These are phyloP conservation scores for Calcarius ornatus DNA, from an alignment of 2,113 vertebrate species.

Conservation along the genomic window DNA sequence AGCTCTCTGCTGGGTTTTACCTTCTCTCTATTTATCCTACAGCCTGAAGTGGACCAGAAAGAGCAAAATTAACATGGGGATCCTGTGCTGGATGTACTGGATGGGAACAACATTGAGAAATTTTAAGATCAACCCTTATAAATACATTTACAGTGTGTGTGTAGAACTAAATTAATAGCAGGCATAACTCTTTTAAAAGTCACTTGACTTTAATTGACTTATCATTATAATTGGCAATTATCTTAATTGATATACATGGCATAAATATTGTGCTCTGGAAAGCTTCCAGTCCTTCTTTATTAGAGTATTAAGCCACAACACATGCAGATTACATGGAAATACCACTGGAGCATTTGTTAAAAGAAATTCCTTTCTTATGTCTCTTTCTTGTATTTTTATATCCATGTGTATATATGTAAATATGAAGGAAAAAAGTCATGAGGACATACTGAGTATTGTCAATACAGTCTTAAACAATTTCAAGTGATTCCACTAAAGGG, in stretches of 20 bases:
- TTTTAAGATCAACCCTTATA: neutral
- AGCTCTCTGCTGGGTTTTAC: neutral
- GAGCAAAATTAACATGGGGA: neutral
- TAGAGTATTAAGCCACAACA: conserved; percentile 49
- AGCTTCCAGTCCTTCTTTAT: conserved; percentile 55
- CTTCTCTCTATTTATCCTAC: neutral
- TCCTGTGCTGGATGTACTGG: neutral
- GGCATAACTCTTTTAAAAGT: conserved; percentile 54
- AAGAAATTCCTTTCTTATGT: conserved; percentile 38
- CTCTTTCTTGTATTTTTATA: neutral
- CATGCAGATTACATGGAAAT: conserved; percentile 58
- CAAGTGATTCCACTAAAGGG: conserved; percentile 52
- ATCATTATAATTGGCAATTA: conserved; percentile 68
- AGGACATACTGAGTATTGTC: conserved; percentile 20
- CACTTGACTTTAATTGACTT: conserved; percentile 63
- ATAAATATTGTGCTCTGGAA: conserved; percentile 54
- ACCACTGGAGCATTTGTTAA: conserved; percentile 33
- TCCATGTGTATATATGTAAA: conserved; percentile 14
- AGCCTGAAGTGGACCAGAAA: neutral
- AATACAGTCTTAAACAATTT: conserved; percentile 38
- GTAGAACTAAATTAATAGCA: conserved; percentile 46
- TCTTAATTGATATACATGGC: conserved; percentile 57
- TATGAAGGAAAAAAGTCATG: neutral
- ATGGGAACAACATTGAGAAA: neutral
- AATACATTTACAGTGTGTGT: neutral